Evolutionary conservation across 2,888 invertebrate species (phyloP).

Genomic region (Belgica antarctica): DNA sequence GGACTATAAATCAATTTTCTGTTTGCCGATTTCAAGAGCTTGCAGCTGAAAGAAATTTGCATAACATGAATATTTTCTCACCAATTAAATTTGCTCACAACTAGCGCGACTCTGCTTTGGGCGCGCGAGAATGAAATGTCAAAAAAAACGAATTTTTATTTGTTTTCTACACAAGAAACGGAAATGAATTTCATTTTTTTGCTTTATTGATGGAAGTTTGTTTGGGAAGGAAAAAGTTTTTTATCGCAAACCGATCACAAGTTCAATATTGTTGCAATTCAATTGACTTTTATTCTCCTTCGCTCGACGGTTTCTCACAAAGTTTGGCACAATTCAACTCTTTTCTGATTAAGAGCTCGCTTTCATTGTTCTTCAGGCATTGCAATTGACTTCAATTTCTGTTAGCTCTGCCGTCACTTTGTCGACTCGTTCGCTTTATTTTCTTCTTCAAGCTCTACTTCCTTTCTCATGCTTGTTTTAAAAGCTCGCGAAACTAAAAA

Average conservation of each 20-base stretch:
- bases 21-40: slow-evolving; percentile 2
- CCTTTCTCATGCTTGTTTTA: slow-evolving; percentile 13
- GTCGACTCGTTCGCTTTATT: too few relatives aligned
- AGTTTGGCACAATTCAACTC: too few relatives aligned
- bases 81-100: slow-evolving; percentile 4
- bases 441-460: slow-evolving; percentile 29
- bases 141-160: neutral
- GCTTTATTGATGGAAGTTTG: neutral
- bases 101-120: too few relatives aligned
- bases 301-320: too few relatives aligned
- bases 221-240: neutral
- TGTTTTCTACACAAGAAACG: slow-evolving; percentile 29
- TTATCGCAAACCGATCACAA: too few relatives aligned
- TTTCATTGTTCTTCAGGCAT: neutral
- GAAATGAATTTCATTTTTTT: slow-evolving; percentile 9
- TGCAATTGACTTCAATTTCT: slow-evolving; percentile 16
- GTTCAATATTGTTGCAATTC: too few relatives aligned
- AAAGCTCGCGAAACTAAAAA: neutral
- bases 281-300: too few relatives aligned
- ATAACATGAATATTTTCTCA: slow-evolving; percentile 23
- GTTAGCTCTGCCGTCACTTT: neutral
- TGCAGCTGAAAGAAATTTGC: slow-evolving; percentile 15
- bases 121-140: neutral
- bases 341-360: neutral
- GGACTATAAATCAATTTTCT: slow-evolving; percentile 6